These are phyloP conservation scores for Ceratotherium simum DNA, from an alignment of 2,113 vertebrate species.

Conservation along the genomic window DNA sequence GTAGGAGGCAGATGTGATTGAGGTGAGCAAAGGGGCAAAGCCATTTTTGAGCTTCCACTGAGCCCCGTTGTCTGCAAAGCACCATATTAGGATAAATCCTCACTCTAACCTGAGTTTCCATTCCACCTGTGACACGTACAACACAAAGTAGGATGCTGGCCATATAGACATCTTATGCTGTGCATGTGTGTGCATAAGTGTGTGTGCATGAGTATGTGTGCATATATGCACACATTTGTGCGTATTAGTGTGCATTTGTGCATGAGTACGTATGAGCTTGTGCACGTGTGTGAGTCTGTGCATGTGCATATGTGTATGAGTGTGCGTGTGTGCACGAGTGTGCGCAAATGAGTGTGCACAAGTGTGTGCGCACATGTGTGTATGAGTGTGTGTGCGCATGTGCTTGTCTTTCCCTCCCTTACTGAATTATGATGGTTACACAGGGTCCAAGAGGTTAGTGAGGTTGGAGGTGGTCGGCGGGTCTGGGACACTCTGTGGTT, in stretches of 20 bases:
- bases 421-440: too few species aligned
- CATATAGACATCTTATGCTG: not conserved
- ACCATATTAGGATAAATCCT: not conserved
- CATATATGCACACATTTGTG: not conserved
- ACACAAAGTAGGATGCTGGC: not conserved
- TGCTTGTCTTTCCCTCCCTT: not conserved
- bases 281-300: not conserved
- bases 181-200: not conserved
- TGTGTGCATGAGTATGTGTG: too few species aligned
- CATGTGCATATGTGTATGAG: not conserved
- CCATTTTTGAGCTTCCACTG: not conserved
- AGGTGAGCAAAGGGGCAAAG: not conserved
- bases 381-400: accelerated
- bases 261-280: not conserved
- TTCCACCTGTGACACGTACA: not conserved
- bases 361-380: not conserved
- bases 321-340: accelerated
- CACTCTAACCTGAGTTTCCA: not conserved
- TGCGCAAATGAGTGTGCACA: not conserved
- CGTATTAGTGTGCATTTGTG: accelerated
- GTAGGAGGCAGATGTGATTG: too few species aligned
- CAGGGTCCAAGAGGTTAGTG: not conserved
- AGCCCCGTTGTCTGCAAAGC: not conserved
- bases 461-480: accelerated
- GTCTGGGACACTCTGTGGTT: too few species aligned